phyloP scores from a whole-genome alignment of 2,888 invertebrate genomes.

The Amphiduros pacificus region DNA sequence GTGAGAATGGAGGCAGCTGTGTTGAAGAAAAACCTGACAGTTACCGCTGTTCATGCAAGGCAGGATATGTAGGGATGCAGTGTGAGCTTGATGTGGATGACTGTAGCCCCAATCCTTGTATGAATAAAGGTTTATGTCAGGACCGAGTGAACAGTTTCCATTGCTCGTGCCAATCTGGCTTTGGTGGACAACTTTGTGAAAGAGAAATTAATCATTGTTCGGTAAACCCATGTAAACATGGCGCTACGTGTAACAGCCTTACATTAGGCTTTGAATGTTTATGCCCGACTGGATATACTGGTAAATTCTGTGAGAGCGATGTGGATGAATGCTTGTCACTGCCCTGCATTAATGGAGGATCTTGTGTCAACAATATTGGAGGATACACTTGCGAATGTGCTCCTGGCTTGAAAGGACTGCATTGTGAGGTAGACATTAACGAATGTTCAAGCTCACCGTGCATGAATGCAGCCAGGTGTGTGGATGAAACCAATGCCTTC shows the following conservation, averaged over 20 bases:
- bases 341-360: constrained; percentile 22
- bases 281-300: constrained; percentile 48
- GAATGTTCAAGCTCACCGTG: background rate
- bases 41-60: too few species aligned
- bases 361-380: constrained; percentile 19
- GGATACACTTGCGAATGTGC: constrained; percentile 16
- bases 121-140: too few species aligned
- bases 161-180: constrained; percentile 27
- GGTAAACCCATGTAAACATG: constrained; percentile 86
- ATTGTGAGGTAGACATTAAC: background rate
- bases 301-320: constrained; percentile 86
- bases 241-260: constrained; percentile 88
- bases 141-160: constrained; percentile 33
- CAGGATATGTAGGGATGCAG: too few species aligned
- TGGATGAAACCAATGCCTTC: constrained; percentile 3
- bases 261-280: constrained; percentile 68
- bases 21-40: too few species aligned
- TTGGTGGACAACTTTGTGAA: constrained; percentile 6
- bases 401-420: constrained; percentile 5
- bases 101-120: too few species aligned
- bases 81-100: too few species aligned
- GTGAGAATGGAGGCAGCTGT: background rate
- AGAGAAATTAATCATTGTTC: constrained; percentile 45
- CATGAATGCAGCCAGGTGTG: background rate
- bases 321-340: constrained; percentile 84